Percentiles rank a stretch among this genome's conserved stretches.
These are phyloP conservation scores for Sesia apiformis DNA, from an alignment of 2,888 invertebrate genomes.

Conservation along the genomic window DNA sequence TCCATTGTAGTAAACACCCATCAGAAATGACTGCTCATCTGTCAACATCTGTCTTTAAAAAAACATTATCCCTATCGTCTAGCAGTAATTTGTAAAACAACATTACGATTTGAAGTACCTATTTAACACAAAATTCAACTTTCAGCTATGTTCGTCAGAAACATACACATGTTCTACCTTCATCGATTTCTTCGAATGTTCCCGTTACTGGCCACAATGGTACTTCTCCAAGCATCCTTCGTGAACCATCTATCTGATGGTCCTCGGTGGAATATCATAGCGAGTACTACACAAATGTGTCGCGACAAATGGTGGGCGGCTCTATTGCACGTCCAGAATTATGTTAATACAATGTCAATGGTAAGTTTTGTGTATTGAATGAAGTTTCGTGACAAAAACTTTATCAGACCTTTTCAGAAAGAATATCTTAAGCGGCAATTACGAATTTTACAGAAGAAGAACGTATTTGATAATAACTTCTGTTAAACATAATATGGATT, in stretches of 20 bases:
- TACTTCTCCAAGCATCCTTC: slow-evolving; percentile 33
- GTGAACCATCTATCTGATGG: slow-evolving; percentile 35
- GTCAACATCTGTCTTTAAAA: no score
- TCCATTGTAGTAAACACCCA: no score
- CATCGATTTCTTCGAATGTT: slow-evolving; percentile 39
- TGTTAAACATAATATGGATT: no score
- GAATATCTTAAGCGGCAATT: no score
- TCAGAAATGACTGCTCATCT: no score
- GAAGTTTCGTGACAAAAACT: no score
- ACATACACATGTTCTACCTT: slow-evolving; percentile 32
- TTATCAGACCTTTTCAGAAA: no score
- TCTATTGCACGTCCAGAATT: slow-evolving; percentile 66
- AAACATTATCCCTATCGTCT: no score
- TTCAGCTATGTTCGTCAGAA: slow-evolving; percentile 33
- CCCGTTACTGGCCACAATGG: slow-evolving; percentile 31
- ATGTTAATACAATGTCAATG: slow-evolving; percentile 23
- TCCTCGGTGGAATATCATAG: slow-evolving; percentile 58
- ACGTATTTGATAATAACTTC: no score
- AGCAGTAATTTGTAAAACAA: no score
- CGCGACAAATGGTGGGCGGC: slow-evolving; percentile 61
- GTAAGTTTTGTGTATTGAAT: no score
- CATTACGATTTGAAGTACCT: neutral
- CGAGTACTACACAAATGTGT: slow-evolving; percentile 33
- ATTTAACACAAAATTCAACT: slow-evolving; percentile 2
- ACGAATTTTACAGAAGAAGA: no score